phyloP scores from a whole-genome alignment of 2,888 invertebrate species.

The Eilema sororculum region DNA sequence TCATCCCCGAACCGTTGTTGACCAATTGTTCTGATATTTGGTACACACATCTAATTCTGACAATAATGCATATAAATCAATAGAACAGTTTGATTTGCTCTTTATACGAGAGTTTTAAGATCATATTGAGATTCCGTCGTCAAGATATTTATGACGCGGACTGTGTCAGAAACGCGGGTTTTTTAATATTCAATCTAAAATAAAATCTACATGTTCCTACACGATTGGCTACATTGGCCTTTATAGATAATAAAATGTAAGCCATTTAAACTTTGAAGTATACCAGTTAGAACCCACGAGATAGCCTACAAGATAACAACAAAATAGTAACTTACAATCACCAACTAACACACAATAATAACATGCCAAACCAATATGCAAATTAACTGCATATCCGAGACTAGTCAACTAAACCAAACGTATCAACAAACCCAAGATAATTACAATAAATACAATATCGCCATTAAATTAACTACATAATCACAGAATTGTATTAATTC shows the following conservation, averaged over 20 bases:
- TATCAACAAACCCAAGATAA: conserved; percentile 49
- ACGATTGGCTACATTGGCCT: not conserved
- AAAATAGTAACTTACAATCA: conserved; percentile 24
- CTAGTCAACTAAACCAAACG: conserved; percentile 23
- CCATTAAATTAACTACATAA: conserved; percentile 55
- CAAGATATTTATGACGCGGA: too few species aligned
- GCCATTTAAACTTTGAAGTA: not conserved
- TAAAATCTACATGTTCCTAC: not conserved
- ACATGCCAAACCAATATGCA: conserved; percentile 31
- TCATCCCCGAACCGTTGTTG: too few species aligned
- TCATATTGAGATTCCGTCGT: too few species aligned
- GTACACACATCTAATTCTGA: too few species aligned
- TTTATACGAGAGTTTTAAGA: too few species aligned
- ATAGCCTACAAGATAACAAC: conserved; percentile 17
- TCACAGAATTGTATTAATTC: conserved; percentile 63
- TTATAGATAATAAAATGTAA: not conserved
- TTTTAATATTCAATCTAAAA: not conserved
- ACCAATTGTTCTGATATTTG: too few species aligned
- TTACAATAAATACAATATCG: conserved; percentile 56
- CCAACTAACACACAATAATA: conserved; percentile 29
- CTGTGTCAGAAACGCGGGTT: too few species aligned
- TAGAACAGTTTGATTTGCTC: too few species aligned
- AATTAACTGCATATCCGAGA: conserved; percentile 29
- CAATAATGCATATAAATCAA: too few species aligned
- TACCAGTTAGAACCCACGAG: not conserved